These are phyloP conservation scores for Abrostola tripartita DNA, from an alignment of 2,888 invertebrate species.

Conservation along the genomic window DNA sequence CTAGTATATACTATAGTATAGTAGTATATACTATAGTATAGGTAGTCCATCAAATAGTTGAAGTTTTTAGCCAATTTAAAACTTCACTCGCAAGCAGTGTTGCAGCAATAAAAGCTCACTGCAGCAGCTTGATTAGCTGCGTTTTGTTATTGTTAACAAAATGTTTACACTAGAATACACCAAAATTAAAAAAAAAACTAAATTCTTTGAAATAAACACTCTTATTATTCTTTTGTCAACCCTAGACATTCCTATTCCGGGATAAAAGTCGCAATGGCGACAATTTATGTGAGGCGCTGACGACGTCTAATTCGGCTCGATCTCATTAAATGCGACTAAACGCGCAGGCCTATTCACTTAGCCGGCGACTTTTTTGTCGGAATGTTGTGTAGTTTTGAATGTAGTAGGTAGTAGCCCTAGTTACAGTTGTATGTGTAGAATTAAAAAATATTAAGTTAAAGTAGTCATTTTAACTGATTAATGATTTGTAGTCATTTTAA, in stretches of 20 bases:
- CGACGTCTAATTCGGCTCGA: constrained; percentile 79
- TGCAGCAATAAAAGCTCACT: no score
- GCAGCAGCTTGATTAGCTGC: no score
- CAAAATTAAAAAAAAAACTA: not conserved
- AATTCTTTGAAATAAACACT: not conserved
- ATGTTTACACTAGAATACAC: not conserved
- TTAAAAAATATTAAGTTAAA: not conserved
- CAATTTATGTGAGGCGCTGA: constrained; percentile 85
- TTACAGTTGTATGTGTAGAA: not conserved
- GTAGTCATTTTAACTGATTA: no score
- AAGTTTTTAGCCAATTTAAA: no score
- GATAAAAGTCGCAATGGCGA: constrained; percentile 71
- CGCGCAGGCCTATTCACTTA: constrained; percentile 80
- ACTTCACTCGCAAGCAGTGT: no score
- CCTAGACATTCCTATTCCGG: constrained; percentile 41
- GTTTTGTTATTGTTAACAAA: no score
- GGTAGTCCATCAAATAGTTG: no score
- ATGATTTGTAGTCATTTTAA: no score
- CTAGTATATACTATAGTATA: no score
- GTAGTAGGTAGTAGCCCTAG: not conserved
- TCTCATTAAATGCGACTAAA: constrained; percentile 84
- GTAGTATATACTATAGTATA: no score
- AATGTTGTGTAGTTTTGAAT: constrained; percentile 30
- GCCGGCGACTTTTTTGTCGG: constrained; percentile 69
- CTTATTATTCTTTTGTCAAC: constrained; percentile 16